Percentiles rank a stretch among this genome's conserved stretches.
Conservation (phyloP, 2,797 vertebrate genomes). For the Rallus crepitans region DNA sequence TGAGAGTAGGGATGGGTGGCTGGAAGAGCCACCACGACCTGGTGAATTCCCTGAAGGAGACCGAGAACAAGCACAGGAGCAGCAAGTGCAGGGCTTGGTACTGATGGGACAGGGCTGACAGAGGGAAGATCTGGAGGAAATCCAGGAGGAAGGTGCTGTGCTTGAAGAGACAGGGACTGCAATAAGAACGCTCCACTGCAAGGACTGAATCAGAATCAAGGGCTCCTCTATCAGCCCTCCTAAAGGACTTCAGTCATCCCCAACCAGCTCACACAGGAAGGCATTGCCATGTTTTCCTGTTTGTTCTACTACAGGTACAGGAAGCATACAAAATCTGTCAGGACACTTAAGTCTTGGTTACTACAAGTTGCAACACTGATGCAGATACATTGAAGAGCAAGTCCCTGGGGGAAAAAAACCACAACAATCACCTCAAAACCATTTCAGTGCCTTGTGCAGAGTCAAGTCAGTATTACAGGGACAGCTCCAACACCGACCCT, state of each 20-base stretch:
- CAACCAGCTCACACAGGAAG: accelerated
- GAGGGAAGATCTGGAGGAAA: not conserved
- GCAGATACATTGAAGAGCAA: not conserved
- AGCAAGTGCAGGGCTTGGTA: not conserved
- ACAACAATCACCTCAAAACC: not conserved
- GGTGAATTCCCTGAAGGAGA: not conserved
- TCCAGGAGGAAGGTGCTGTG: not conserved
- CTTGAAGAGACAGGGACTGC: not conserved
- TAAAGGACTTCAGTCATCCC: not conserved
- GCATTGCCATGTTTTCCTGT: not conserved
- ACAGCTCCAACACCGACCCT: not conserved
- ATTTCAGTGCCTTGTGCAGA: not conserved
- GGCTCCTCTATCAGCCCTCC: not conserved
- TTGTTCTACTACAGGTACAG: not conserved
- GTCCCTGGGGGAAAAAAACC: not conserved
- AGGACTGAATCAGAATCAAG: not conserved
- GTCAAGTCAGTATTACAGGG: not conserved
- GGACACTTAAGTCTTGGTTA: not conserved
- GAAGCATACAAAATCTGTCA: not conserved
- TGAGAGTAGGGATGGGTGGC: not conserved
- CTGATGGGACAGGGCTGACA: not conserved
- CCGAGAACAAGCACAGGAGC: not conserved
- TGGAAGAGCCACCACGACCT: accelerated
- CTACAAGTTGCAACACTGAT: not conserved
- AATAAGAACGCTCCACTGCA: not conserved